These are phyloP conservation scores for Cecropterus lyciades DNA, from an alignment of 1,140 invertebrate species.

Conservation along the genomic window DNA sequence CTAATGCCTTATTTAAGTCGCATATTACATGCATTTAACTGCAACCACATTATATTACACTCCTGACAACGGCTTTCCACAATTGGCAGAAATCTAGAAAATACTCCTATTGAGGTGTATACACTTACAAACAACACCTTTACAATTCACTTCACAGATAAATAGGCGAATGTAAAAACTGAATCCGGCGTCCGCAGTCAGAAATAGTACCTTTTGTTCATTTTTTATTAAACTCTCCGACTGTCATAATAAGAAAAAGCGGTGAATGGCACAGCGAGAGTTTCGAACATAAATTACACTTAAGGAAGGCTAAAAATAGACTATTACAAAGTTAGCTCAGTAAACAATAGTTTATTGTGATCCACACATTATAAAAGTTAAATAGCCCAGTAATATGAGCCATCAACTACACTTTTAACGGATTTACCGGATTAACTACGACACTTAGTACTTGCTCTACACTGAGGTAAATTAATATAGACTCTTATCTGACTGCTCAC, in stretches of 20 bases:
- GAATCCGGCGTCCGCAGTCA: conserved; percentile 5
- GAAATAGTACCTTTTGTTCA: conserved; percentile 1
- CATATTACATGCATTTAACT: no score
- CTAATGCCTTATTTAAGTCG: no score
- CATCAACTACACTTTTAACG: conserved; percentile 4
- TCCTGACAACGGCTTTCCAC: no score
- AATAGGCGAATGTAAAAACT: conserved; percentile 13
- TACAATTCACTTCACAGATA: conserved; percentile 15
- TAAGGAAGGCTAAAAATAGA: conserved; percentile 19
- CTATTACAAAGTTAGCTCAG: not conserved
- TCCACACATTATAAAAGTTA: not conserved
- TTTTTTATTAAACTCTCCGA: conserved; percentile 5
- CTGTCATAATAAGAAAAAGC: conserved; percentile 24
- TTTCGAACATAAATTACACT: conserved; percentile 9
- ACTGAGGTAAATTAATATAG: conserved; percentile 1
- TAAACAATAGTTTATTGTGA: conserved; percentile 11
- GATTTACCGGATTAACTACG: conserved; percentile 12
- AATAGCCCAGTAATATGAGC: not conserved
- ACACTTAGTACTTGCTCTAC: conserved; percentile 3
- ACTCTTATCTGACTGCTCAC: not conserved
- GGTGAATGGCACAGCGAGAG: conserved; percentile 31
- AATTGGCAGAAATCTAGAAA: no score
- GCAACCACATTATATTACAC: no score
- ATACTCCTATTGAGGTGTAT: no score
- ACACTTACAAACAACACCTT: not conserved